phyloP scores from a whole-genome alignment of 2,113 vertebrate genomes.

The Otis tarda region DNA sequence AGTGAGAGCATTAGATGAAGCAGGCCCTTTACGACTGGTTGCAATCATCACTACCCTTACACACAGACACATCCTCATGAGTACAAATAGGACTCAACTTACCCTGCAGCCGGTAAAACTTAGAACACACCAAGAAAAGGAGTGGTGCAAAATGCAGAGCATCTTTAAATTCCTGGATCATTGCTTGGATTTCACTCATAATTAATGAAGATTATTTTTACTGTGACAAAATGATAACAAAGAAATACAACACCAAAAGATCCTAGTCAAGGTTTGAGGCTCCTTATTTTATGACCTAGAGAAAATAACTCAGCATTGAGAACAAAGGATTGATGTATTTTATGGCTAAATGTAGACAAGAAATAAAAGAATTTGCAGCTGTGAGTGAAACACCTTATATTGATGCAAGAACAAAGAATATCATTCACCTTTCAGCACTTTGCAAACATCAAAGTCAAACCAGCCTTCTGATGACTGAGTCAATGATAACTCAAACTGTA shows the following conservation, averaged over 20 bases:
- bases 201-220: background rate
- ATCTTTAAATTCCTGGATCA: background rate
- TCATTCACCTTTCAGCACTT: background rate
- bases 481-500: background rate
- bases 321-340: background rate
- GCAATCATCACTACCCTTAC: background rate
- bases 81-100: background rate
- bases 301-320: background rate
- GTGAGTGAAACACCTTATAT: background rate
- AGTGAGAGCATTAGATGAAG: background rate
- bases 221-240: background rate
- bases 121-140: background rate
- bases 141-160: background rate
- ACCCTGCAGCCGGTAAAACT: background rate
- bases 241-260: background rate
- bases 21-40: background rate
- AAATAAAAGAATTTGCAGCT: background rate
- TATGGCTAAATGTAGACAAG: background rate
- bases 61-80: background rate
- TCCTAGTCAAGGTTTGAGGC: background rate
- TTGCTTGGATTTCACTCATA: background rate
- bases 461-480: background rate
- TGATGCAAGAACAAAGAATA: background rate
- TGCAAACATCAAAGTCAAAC: background rate
- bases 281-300: background rate